These are phyloP conservation scores for Hydra vulgaris DNA, from an alignment of 30 jellyfish, hydroid and myxozoan genomes.

Conservation along the genomic window DNA sequence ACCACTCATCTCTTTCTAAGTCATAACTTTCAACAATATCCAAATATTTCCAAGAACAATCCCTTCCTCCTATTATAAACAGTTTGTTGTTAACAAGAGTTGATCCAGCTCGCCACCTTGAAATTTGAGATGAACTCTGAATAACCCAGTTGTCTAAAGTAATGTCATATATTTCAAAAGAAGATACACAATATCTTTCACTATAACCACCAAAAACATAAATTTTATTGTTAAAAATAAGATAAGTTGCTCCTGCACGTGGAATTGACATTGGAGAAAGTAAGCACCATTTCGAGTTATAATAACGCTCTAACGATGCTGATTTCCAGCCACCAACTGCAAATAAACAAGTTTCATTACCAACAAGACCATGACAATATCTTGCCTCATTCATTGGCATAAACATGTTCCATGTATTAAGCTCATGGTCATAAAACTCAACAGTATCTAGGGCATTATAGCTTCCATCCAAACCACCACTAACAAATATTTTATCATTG, in stretches of 20 bases:
- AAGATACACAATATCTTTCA: slow-evolving; percentile 42
- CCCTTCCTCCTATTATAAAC: slow-evolving; percentile 69
- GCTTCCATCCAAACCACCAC: slow-evolving; percentile 88
- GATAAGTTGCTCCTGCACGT: slow-evolving; percentile 90
- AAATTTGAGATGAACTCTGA: slow-evolving; percentile 32
- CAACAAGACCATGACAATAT: slow-evolving; percentile 73
- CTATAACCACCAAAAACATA: slow-evolving; percentile 82
- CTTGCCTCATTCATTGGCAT: slow-evolving; percentile 61
- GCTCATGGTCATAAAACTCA: slow-evolving; percentile 45
- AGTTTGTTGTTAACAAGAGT: slow-evolving; percentile 36
- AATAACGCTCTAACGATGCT: slow-evolving; percentile 51
- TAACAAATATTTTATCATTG: slow-evolving; percentile 54
- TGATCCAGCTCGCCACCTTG: slow-evolving; percentile 85
- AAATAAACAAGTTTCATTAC: slow-evolving; percentile 39
- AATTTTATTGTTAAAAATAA: slow-evolving; percentile 32
- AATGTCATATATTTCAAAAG: slow-evolving; percentile 59
- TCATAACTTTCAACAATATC: slow-evolving; percentile 67
- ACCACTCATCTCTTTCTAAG: slow-evolving; percentile 42
- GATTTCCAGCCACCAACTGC: slow-evolving; percentile 91
- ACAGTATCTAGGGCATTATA: slow-evolving; percentile 47
- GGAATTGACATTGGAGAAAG: slow-evolving; percentile 51
- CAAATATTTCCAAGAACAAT: slow-evolving; percentile 74
- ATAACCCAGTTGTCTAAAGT: slow-evolving; percentile 33
- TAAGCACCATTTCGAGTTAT: slow-evolving; percentile 57
- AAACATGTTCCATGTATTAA: slow-evolving; percentile 33